Conservation (phyloP, 2,113 vertebrate species). For the Cheilinus undulatus region DNA sequence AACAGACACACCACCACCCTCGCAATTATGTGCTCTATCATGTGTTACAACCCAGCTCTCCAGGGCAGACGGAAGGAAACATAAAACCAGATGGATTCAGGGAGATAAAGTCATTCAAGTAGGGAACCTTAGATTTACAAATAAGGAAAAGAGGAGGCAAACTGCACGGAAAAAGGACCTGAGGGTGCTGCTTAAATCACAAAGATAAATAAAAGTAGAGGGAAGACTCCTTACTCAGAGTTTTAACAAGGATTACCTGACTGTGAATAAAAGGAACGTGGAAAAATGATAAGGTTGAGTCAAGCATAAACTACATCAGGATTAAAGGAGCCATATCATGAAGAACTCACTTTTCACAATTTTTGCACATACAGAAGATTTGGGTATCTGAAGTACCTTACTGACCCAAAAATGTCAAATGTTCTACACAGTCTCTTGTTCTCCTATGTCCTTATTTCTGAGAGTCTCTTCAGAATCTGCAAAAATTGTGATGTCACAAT, state of each 20-base stretch:
- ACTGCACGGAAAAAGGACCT: background rate
- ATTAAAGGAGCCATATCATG: too few relatives aligned
- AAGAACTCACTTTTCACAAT: too few relatives aligned
- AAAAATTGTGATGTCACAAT: too few relatives aligned
- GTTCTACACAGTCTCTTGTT: too few relatives aligned
- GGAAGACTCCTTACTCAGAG: background rate
- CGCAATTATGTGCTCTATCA: conserved; percentile 34
- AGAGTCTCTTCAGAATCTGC: too few relatives aligned
- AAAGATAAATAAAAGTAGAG: background rate
- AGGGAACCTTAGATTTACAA: conserved; percentile 1
- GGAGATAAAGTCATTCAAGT: conserved; percentile 4
- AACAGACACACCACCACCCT: background rate
- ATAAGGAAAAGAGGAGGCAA: background rate
- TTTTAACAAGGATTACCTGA: background rate
- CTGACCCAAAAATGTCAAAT: too few relatives aligned
- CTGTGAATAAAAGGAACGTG: background rate
- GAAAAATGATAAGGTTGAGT: background rate
- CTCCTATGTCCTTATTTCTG: too few relatives aligned
- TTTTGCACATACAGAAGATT: too few relatives aligned
- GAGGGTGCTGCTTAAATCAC: background rate
- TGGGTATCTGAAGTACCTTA: too few relatives aligned
- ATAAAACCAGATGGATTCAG: conserved; percentile 9
- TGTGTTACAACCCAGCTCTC: conserved; percentile 7
- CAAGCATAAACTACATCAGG: background rate
- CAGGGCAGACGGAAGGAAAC: background rate